Evolutionary conservation across 2,797 vertebrate genomes (phyloP).

Genomic region (Sebastes steindachneri): DNA sequence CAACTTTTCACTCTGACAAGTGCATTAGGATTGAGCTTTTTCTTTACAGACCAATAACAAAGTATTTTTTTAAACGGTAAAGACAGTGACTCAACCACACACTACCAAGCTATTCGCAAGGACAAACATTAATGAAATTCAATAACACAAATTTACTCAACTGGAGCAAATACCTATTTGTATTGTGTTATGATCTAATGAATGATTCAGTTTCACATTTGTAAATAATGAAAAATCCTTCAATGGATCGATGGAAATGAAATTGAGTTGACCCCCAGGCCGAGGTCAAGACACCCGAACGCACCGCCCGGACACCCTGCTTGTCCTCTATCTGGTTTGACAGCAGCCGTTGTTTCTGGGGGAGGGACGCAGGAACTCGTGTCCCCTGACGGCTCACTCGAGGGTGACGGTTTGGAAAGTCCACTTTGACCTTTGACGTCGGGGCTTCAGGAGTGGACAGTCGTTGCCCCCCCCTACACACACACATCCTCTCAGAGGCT

Average conservation of each 20-base stretch:
- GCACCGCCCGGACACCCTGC: conserved; percentile 16
- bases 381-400: conserved; percentile 57
- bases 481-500: conserved; percentile 9
- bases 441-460: conserved; percentile 30
- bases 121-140: background rate
- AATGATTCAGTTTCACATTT: conserved; percentile 14
- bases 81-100: background rate
- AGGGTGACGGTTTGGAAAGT: conserved; percentile 70
- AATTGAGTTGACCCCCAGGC: conserved; percentile 49
- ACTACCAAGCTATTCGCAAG: background rate
- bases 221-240: conserved; percentile 41
- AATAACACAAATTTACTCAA: background rate
- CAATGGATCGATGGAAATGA: conserved; percentile 53
- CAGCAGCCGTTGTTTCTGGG: conserved; percentile 59
- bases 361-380: conserved; percentile 28
- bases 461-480: background rate
- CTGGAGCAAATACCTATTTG: background rate
- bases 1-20: background rate
- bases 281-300: conserved; percentile 45
- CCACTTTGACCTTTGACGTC: conserved; percentile 67
- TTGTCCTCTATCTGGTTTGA: conserved; percentile 51
- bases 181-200: conserved; percentile 9
- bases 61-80: background rate
- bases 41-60: background rate
- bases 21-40: background rate